Base-by-base conservation (phyloP, 2,113 vertebrate genomes). In the Bostrychus sinensis region DNA sequence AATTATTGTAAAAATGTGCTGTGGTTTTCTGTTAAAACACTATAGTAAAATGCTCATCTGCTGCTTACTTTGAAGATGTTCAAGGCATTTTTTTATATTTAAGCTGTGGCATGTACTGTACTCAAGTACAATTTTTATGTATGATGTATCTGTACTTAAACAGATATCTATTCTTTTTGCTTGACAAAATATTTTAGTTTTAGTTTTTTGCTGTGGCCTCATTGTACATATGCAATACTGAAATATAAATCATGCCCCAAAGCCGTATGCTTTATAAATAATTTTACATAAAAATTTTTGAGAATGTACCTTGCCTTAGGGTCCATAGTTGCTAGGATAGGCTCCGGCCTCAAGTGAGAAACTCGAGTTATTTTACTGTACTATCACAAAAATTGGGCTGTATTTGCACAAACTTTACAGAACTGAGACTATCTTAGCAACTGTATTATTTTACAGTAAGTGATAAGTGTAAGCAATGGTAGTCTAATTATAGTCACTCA, bases 401-500 rank as follows among this genome's bases (percentile, higher is more conserved):
- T 5, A 42, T 17, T 13, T 41, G 3, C 19, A 20, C 13, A 25
- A 42, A 51, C 56, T 0, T 7, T 43, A 43, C 17, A 28, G 19
- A 26, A 67, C 14, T 28, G 20, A 2, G 6, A 66, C 46, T 19
- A 14, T 7, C 28, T 30, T 3, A 30, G 28, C 28, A 25, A 48
- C 45, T 2, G 22, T 48, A 10, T 51, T 13, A 16, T 13, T 51
- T 1, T 16, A 51, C 25, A 51, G 14, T 30, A 51, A 51, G 48
- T 9, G 1, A 30, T n/a, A n/a, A n/a, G 26, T 23, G 3, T 23
- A 30, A 28, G 25, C 45, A 51, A 51, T 28, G 11, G 48, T n/a
- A 51, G 25, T 38, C 54, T 48, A 7, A 25, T 78, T 81, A 83
- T 69, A 62, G 54, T 25, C 9, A 7, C 4, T 16, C 9, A 43